Evolutionary conservation across 2,113 vertebrate species (phyloP), one percentile per base, ranked within the genome.

Genomic region (Epinephelus lanceolatus): DNA sequence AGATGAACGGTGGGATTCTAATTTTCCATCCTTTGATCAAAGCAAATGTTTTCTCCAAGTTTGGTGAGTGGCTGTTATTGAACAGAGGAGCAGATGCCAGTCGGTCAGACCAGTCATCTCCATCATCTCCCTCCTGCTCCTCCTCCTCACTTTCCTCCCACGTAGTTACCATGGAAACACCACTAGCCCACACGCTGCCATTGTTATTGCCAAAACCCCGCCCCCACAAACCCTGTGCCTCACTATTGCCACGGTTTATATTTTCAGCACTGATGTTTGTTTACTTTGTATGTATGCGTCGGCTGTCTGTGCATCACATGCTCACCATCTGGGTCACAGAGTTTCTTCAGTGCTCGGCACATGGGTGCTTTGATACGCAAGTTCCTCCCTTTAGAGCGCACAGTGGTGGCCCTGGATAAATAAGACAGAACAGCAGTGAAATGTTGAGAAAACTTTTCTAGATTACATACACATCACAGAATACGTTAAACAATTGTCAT

Each of bases 371-470:
- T 99, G 89, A 99, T 99, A 25, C 98, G 95, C 66, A 99, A 92
- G 92, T 99, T 99, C 90, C 98, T 96, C 81, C 98, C 98, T 94
- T 99, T 99, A 89, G 97, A 98, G 30, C 98, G 98, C 18, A 99
- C 97, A 0, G 98, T 99, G 2, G 98, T 99, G 75, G 97, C 98
- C 91, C 98, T 99, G 90, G 21, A 66, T 61, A 6, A 76, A 33
- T 90, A 45, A 89, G 3, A 81, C 33, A 85, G 27, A 71, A 17
- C 6, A 66, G 23, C 62, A 47, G 52, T 3, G 47, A 70, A n/a
- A 51, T 10, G 2, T 51, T 19, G 0, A 55, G 14, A 45, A 0
- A 14, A 72, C 17, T 21, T 76, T 52, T 40, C 19, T 25, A n/a
- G 12, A 59, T 53, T 33, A 30, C 17, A 17, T 13, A 33, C 27